Evolutionary conservation across 2,888 invertebrate genomes (phyloP), one percentile per base, ranked within the genome.

Genomic region (Scrobipalpa atriplicella): DNA sequence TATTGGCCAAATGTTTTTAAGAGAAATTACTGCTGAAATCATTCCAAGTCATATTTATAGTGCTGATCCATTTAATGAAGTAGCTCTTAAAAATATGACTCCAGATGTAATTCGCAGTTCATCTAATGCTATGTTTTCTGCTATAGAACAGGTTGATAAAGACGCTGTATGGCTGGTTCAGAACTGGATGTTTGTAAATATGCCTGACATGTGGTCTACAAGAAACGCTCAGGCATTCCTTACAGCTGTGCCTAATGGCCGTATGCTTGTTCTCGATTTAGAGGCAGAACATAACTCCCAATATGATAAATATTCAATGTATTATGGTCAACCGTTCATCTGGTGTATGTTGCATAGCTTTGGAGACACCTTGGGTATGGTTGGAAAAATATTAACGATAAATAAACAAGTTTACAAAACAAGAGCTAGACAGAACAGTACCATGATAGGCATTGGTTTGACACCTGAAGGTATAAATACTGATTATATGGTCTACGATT

Each of bases 401-500:
- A 96, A 96, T 76, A 87, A 88, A 74, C 94, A 95, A 64, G 94
- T 96, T 1, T 94, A 95, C 75, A 80, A 89, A 67, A 95, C 93
- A 0, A 93, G 96, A 72, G 80, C 82, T 2, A 93, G 93, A 74
- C 75, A 78, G n/a, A 95, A 95, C 72, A 95, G 95, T 74, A 96
- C 96, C 0, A 96, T 99, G 96, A 94, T 98, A 47, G 99, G 99
- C 2, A 96, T 95, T 1, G 99, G 99, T 0, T 89, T 99, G 6
- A 97, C 98, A 0, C 97, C 98, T 19, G 99, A 99, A 89, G 99
- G 99, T 3, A 99, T 99, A 66, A 95, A 97, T 82, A 98, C 98
- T 85, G 99, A 99, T 85, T 98, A 98, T 80, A 96, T 97, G 2
- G 94, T 99, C 66, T 99, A 99, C 82, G 97, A 98, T 69, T 93